Evolutionary conservation across 2,797 vertebrate species (phyloP).

Genomic region (Phataginus tetradactyla): DNA sequence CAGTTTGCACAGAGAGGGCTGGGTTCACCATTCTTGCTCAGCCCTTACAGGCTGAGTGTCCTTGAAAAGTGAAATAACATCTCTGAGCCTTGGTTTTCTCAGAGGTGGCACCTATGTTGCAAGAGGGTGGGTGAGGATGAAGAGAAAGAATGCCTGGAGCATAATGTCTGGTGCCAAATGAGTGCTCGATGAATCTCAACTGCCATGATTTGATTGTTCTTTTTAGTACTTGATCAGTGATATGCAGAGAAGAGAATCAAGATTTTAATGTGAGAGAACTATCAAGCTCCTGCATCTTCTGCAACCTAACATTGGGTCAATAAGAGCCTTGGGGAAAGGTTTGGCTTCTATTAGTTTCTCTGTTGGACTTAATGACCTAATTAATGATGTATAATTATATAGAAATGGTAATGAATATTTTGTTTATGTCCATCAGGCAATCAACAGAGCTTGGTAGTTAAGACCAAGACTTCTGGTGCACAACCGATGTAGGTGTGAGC

Average conservation of each 20-base stretch:
- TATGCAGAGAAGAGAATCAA: neutral
- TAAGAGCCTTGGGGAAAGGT: conserved; percentile 10
- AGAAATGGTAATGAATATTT: conserved; percentile 40
- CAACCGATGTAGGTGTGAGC: neutral
- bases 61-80: neutral
- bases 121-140: neutral
- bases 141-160: neutral
- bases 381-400: conserved; percentile 22
- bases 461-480: neutral
- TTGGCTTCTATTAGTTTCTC: conserved; percentile 43
- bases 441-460: neutral
- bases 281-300: neutral
- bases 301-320: neutral
- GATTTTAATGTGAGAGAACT: neutral
- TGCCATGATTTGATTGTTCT: neutral
- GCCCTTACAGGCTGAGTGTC: neutral
- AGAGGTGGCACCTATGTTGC: neutral
- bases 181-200: neutral
- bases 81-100: neutral
- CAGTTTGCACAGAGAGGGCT: neutral
- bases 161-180: neutral
- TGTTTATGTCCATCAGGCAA: neutral
- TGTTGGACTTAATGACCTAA: conserved; percentile 1
- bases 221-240: neutral
- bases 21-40: neutral